A percentile compares a stretch with the other conserved stretches of the same genome.
These are phyloP conservation scores for Nannobrachium achirus DNA, from an alignment of 2,113 vertebrate species.

Conservation along the genomic window DNA sequence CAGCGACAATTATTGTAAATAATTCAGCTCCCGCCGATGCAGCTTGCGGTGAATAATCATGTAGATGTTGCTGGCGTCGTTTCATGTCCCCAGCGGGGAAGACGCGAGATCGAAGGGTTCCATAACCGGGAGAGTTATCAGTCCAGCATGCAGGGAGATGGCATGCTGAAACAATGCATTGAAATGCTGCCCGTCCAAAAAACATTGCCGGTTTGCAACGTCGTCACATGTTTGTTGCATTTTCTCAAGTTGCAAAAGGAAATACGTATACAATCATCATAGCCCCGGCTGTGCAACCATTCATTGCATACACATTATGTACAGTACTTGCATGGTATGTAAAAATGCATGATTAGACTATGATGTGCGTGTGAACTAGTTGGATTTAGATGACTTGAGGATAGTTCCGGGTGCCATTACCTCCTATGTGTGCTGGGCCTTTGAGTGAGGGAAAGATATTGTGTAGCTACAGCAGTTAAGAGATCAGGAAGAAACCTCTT, in stretches of 20 bases:
- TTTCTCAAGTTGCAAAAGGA: not conserved
- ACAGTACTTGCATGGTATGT: too few species aligned
- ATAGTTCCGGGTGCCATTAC: too few species aligned
- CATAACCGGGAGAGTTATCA: slow-evolving; percentile 29
- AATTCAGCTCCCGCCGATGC: not conserved
- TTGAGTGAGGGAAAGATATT: too few species aligned
- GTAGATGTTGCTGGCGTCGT: not conserved
- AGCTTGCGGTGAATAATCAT: not conserved
- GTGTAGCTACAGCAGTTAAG: too few species aligned
- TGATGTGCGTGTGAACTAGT: too few species aligned
- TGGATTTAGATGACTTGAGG: too few species aligned
- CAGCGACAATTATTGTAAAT: not conserved
- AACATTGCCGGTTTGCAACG: slow-evolving; percentile 3
- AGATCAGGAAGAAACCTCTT: too few species aligned
- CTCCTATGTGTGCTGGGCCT: too few species aligned
- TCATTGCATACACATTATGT: too few species aligned
- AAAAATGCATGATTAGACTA: too few species aligned
- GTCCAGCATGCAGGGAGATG: slow-evolving; percentile 65
- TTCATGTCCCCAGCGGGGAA: slow-evolving; percentile 1
- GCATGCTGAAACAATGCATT: slow-evolving; percentile 64
- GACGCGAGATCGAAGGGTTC: slow-evolving; percentile 1
- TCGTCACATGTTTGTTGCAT: not conserved
- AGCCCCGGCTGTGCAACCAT: too few species aligned
- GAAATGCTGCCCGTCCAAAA: slow-evolving; percentile 25
- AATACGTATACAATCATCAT: too few species aligned